Conservation (phyloP, 2,888 invertebrate genomes). For the Himalopsyche tibetana region DNA sequence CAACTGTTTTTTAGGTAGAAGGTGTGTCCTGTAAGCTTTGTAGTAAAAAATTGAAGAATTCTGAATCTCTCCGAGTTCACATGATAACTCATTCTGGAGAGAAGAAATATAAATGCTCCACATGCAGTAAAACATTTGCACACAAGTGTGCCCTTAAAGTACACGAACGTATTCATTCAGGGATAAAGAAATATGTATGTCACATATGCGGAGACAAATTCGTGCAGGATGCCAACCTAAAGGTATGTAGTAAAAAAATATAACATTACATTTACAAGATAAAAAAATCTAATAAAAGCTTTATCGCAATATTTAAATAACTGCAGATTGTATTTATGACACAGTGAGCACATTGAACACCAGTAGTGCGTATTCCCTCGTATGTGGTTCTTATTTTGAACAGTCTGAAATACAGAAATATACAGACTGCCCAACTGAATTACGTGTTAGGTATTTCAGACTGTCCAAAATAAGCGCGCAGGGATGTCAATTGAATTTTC, state of each 20-base stretch:
- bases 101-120: conserved; percentile 46
- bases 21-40: conserved; percentile 38
- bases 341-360: too few species aligned
- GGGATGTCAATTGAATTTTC: neutral
- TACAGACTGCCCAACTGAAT: too few species aligned
- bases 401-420: too few species aligned
- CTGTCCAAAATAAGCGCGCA: too few species aligned
- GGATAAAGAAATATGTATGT: conserved; percentile 46
- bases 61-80: conserved; percentile 26
- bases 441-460: too few species aligned
- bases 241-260: conserved; percentile 28
- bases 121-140: conserved; percentile 38
- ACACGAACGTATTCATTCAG: conserved; percentile 44
- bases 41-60: conserved; percentile 4
- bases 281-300: too few species aligned
- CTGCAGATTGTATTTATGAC: too few species aligned
- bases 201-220: conserved; percentile 51
- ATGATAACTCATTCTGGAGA: conserved; percentile 39
- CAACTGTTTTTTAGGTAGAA: conserved; percentile 31
- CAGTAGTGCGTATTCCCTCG: too few species aligned
- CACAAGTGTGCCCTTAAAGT: conserved; percentile 44
- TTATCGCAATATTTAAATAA: too few species aligned
- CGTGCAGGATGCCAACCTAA: conserved; percentile 13
- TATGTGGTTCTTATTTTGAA: too few species aligned
- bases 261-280: too few species aligned